These are phyloP conservation scores for Rhopilema esculentum DNA, from an alignment of 30 jellyfish, hydroid and myxozoan species.

Conservation along the genomic window DNA sequence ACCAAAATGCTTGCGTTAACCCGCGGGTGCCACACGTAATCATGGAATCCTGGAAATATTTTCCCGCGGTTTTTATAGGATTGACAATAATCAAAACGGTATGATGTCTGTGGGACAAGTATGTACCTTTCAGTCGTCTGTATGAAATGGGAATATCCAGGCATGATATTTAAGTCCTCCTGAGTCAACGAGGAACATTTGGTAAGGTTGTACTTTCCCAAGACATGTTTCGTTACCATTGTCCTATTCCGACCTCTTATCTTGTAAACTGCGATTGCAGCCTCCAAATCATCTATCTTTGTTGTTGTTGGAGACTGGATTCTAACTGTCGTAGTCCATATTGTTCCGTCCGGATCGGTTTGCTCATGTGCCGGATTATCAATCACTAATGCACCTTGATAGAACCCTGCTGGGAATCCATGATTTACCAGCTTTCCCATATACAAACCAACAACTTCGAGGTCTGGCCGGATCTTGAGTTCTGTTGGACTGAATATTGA, in stretches of 20 bases:
- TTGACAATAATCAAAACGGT: constrained; percentile 58
- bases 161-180: constrained; percentile 53
- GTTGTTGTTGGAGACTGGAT: constrained; percentile 12
- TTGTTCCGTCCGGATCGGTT: constrained; percentile 67
- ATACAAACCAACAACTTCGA: constrained; percentile 42
- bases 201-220: constrained; percentile 57
- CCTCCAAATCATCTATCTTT: constrained; percentile 39
- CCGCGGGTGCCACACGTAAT: constrained; percentile 64
- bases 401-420: constrained; percentile 32
- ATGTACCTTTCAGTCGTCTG: constrained; percentile 46
- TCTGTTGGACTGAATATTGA: constrained; percentile 67
- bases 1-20: constrained; percentile 66
- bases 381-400: background rate
- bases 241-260: constrained; percentile 54
- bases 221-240: constrained; percentile 46
- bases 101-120: constrained; percentile 72
- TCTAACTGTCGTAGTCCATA: constrained; percentile 61
- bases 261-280: constrained; percentile 59
- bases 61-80: constrained; percentile 13
- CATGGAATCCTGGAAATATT: constrained; percentile 40
- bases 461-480: constrained; percentile 51
- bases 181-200: constrained; percentile 45
- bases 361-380: constrained; percentile 75
- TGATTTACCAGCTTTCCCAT: background rate
- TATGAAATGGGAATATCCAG: constrained; percentile 61